These are phyloP conservation scores for Cirrhinus molitorella DNA, from an alignment of 2,797 vertebrate species.

Conservation along the genomic window DNA sequence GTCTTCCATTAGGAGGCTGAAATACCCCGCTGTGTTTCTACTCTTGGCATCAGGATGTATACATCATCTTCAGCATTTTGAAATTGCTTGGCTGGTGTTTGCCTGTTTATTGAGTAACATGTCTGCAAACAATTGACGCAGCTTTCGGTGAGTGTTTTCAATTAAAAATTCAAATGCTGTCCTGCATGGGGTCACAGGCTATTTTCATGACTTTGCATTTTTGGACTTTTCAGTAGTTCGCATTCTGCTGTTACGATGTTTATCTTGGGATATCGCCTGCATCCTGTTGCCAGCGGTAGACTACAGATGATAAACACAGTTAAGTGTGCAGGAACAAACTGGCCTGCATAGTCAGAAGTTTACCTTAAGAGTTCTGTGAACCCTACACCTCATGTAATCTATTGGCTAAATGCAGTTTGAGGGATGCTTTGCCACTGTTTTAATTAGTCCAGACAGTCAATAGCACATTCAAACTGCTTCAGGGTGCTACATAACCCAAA, in stretches of 20 bases:
- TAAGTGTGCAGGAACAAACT: background rate
- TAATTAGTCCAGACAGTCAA: conserved; percentile 20
- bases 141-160: conserved; percentile 53
- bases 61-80: conserved; percentile 58
- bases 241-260: conserved; percentile 27
- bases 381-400: conserved; percentile 6
- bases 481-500: background rate
- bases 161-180: conserved; percentile 42
- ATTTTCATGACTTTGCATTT: conserved; percentile 65
- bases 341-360: background rate
- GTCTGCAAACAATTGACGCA: conserved; percentile 58
- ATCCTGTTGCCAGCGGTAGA: background rate
- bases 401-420: conserved; percentile 21
- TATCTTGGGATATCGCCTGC: background rate
- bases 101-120: conserved; percentile 66
- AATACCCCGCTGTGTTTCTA: conserved; percentile 70
- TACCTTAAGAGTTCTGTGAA: background rate
- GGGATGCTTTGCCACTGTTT: background rate
- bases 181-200: conserved; percentile 46
- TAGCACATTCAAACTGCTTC: conserved; percentile 23
- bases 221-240: conserved; percentile 43
- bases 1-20: conserved; percentile 72
- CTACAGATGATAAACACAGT: conserved; percentile 11
- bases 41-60: conserved; percentile 67
- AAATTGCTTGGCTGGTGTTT: conserved; percentile 60